Evolutionary conservation across 2,113 vertebrate species (phyloP), one percentile per base, ranked within the genome.

Genomic region (Phrynocephalus versicolor): DNA sequence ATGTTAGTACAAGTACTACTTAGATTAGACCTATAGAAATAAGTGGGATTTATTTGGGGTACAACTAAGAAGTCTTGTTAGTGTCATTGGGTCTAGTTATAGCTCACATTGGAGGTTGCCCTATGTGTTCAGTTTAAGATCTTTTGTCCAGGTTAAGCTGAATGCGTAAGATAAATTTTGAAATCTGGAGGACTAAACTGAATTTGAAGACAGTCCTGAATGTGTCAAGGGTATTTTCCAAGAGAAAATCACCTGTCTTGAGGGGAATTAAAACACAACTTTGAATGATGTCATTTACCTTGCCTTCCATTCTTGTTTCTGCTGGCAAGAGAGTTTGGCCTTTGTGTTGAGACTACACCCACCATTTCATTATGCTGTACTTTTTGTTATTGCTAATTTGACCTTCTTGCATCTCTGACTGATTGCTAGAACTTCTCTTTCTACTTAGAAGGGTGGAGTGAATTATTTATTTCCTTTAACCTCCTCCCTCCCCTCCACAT

Each of bases 401-500:
- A 88, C 91, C 91, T 92, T 87, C 83, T 88, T 93, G 86, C 81
- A 80, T 41, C 6, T 0, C 6, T 0, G 57, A 89, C 65, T 33
- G 79, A 89, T 90, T 0, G 0, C 58, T 80, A 88, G 72, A 81
- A 79, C 23, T 88, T 84, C 62, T 0, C 30, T 82, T 94, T 90
- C 89, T 92, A 71, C 86, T 85, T 93, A 89, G 85, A 93, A 93
- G 92, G 94, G 92, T 65, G 91, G 74, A 87, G 93, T 83, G 79
- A 81, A 84, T 18, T 78, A 33, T 72, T 94, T 94, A 92, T 93
- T 90, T 89, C 94, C 94, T 85, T 85, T 80, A 70, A 69, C 91
- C 90, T 94, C 79, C 91, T 91, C 88, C 90, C 75, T 81, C 87
- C 83, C 78, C 89, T 91, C 83, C 45, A 18, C 84, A 89, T 88